Evolutionary conservation across 2,888 invertebrate genomes (phyloP), one percentile per base, ranked within the genome.

Genomic region (Balanococcus diminutus): DNA sequence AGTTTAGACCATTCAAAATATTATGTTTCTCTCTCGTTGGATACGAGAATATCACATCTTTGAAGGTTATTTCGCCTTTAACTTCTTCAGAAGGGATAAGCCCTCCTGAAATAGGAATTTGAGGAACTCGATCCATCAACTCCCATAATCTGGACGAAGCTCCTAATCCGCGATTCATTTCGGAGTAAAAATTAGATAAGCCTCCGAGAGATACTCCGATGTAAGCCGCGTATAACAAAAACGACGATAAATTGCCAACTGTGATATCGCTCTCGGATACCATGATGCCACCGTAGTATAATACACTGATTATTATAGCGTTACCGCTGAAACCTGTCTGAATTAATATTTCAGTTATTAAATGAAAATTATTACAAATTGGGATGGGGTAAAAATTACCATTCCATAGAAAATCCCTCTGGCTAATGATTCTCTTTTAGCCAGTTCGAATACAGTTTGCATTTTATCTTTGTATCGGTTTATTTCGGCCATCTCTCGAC

Each of bases 161-260:
- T 0, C 98, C 99, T 2, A 99, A 90, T 0, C 97, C 98, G 89
- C 95, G 96, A 91, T 98, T 98, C 87, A 98, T 90, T 89, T 98
- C 98, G 0, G 97, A 94, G 89, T 98, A 99, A 90, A 98, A 98
- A 88, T 94, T 95, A 81, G 96, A 95, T n/a, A 98, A 90, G 14
- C 97, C 97, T 81, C 95, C 94, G 56, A 98, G 93, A 56, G 98
- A 96, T 39, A 98, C 93, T 14, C 97, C 97, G 19, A 97, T 96
- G 89, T 98, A 98, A 0, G 95, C 97, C 0, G 98, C 98, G 89
- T 99, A 99, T 16, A 99, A 90, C 14, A 99, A 92, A 90, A 99
- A 99, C 0, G 98, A 95, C 0, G 98, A 98, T 22, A 99, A 91
- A 87, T 95, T 95, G 5, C 98, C 98, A 16, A 98, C 95, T 0